These are phyloP conservation scores for Adelphocoris suturalis DNA, from an alignment of 2,888 invertebrate genomes.

Conservation along the genomic window DNA sequence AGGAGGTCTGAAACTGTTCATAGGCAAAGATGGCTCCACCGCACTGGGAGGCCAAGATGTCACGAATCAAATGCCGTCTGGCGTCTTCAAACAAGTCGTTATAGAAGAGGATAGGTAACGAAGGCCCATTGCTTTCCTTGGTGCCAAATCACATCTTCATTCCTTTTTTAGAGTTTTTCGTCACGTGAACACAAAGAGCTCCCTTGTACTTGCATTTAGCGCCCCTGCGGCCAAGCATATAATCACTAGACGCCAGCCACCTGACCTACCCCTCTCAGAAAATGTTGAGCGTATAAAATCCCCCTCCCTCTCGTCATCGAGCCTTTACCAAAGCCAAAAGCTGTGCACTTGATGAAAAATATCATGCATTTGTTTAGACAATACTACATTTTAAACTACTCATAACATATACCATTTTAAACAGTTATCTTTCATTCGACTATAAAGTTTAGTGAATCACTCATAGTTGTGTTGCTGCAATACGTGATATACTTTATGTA, in stretches of 20 bases:
- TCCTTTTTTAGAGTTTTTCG: slow-evolving; percentile 45
- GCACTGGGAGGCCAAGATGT: slow-evolving; percentile 91
- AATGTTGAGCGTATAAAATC: not conserved
- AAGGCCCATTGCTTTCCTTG: slow-evolving; percentile 75
- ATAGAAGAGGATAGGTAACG: slow-evolving; percentile 89
- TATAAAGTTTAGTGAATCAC: slow-evolving; percentile 39
- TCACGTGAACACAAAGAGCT: slow-evolving; percentile 31
- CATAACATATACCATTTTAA: slow-evolving; percentile 13
- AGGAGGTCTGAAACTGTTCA: slow-evolving; percentile 94
- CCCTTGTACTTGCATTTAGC: slow-evolving; percentile 48
- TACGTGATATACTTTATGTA: slow-evolving; percentile 16
- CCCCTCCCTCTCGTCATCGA: not conserved
- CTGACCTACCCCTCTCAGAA: not conserved
- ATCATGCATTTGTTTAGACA: slow-evolving; percentile 67
- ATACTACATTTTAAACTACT: slow-evolving; percentile 45
- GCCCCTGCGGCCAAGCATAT: not conserved
- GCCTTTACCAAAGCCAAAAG: slow-evolving; percentile 26
- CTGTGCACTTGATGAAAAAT: slow-evolving; percentile 43
- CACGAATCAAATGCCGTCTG: slow-evolving; percentile 86
- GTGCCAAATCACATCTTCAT: slow-evolving; percentile 72
- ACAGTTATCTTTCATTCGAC: slow-evolving; percentile 33
- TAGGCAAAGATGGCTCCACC: slow-evolving; percentile 93
- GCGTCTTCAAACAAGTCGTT: slow-evolving; percentile 87
- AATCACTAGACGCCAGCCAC: slow-evolving; percentile 5
- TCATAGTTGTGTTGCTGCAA: slow-evolving; percentile 29